A percentile compares a stretch with the other conserved stretches of the same genome.
Conservation (phyloP, 2,888 invertebrate species). For the Lepeophtheirus nordmannii region DNA sequence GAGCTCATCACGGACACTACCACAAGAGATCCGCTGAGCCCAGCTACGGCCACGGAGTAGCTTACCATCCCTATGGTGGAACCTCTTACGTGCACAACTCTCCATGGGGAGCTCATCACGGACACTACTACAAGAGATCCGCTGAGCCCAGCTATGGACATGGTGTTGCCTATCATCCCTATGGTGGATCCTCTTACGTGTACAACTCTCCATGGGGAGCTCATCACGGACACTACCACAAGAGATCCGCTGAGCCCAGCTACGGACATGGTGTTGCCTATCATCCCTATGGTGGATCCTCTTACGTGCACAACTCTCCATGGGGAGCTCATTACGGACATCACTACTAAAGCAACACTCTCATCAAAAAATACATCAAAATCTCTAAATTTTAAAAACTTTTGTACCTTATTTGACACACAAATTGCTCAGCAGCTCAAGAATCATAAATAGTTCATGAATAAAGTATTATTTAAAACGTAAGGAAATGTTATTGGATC, state of each 20-base stretch:
- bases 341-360: too few species aligned
- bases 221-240: neutral
- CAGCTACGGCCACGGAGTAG: constrained; percentile 7
- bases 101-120: neutral
- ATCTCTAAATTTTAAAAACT: too few species aligned
- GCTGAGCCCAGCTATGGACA: constrained; percentile 11
- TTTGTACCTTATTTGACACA: too few species aligned
- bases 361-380: too few species aligned
- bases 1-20: neutral
- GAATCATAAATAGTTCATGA: too few species aligned
- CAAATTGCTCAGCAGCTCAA: too few species aligned
- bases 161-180: neutral
- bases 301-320: neutral
- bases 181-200: neutral
- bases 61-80: neutral
- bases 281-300: neutral
- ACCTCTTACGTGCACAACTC: neutral
- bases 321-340: neutral
- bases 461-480: too few species aligned
- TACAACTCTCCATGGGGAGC: neutral
- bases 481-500: too few species aligned
- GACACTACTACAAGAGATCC: neutral
- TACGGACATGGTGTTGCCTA: neutral
- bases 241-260: constrained; percentile 2
- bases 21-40: constrained; percentile 22